Base-by-base conservation (phyloP, 2,797 vertebrate species). In the Enteromius paludinosus region DNA sequence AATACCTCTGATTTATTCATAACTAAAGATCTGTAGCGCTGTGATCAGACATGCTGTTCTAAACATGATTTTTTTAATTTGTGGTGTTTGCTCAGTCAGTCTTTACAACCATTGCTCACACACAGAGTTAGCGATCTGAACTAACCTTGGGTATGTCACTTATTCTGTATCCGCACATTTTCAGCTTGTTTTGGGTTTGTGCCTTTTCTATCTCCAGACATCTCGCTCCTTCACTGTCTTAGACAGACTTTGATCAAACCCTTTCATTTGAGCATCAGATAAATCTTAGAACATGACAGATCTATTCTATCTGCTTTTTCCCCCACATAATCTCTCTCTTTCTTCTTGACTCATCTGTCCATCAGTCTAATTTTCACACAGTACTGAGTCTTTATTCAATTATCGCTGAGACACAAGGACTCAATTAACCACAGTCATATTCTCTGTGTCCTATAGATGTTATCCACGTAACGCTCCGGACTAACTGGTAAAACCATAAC, bases 41-140 rank as follows among this genome's bases (percentile, higher is more conserved):
- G n/a, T 45, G 43, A 15, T 82, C 65, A 38, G 38, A 38, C 3
- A 30, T 30, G 30, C 2, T 30, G 30, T 30, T 30, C 92, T 41
- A 47, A 43, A 15, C 23, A 94, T 93, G 88, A n/a, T 54, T 25
- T 14, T 93, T 91, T 86, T 30, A 1, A 30, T 25, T 61, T 28
- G 20, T 68, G 11, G 20, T 17, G 62, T 41, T 43, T 43, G 1
- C 38, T 25, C 6, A 15, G 23, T 28, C 56, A 59, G 56, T 12
- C 56, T 15, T 61, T 61, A 28, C 4, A 0, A 25, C 23, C 14
- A 59, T n/a, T 72, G 17, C 45, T 33, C 45, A 52, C 25, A 47
- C 8, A 18, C 8, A 25, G 7, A 5, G 15, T 47, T 35, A n/a
- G 18, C 28, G 68, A 47, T 72, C 17, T 20, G 18, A 54, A 73